phyloP scores from a whole-genome alignment of 2,113 vertebrate genomes.

The Sakesphorus luctuosus region DNA sequence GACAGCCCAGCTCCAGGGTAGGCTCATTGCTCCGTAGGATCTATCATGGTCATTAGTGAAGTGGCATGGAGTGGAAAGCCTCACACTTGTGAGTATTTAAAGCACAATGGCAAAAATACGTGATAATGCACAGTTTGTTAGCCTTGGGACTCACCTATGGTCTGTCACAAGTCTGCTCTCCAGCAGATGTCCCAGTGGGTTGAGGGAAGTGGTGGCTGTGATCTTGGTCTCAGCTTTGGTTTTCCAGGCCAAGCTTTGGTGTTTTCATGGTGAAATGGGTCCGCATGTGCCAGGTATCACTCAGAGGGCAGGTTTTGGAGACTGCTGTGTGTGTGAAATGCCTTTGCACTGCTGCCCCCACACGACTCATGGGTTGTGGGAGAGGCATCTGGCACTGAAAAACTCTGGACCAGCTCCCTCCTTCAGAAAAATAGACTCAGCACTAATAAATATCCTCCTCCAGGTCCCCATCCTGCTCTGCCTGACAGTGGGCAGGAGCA shows the following conservation, averaged over 20 bases:
- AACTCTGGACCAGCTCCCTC: background rate
- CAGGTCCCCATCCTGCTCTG: background rate
- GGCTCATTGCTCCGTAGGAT: fast-evolving
- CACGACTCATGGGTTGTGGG: fast-evolving
- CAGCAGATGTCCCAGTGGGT: background rate
- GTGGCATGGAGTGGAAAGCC: background rate
- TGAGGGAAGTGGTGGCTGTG: background rate
- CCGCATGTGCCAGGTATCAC: background rate
- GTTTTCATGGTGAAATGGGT: background rate
- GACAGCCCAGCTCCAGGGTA: background rate
- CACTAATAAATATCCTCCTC: background rate
- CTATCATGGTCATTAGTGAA: background rate
- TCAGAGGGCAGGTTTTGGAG: fast-evolving
- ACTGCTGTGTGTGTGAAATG: fast-evolving
- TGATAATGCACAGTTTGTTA: background rate
- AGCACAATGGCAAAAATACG: background rate
- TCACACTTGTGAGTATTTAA: background rate
- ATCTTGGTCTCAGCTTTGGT: background rate
- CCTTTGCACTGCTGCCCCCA: background rate
- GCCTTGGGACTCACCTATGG: background rate
- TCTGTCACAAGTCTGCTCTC: background rate
- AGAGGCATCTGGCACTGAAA: background rate
- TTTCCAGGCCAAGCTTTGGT: background rate
- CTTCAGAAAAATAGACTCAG: background rate
- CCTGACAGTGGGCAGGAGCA: background rate